These are phyloP conservation scores for Virgularia gustaviana DNA, from an alignment of 92 coral and sea anemone genomes.

Conservation along the genomic window DNA sequence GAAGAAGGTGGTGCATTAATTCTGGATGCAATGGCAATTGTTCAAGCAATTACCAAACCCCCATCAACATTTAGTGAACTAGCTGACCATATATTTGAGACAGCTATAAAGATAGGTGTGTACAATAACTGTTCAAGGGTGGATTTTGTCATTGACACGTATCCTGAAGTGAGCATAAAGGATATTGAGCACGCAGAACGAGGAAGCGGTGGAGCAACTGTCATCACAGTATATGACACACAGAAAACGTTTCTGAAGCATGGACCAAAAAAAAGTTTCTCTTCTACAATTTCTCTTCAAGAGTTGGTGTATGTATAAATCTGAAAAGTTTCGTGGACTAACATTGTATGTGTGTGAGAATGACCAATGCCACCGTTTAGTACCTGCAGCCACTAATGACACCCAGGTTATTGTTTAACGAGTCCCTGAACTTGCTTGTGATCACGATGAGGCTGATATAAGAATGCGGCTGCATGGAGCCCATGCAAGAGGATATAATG, in stretches of 20 bases:
- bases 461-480: constrained; percentile 16
- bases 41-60: constrained; percentile 4
- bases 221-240: constrained; percentile 2
- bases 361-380: constrained; percentile 4
- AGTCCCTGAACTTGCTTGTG: constrained; percentile 20
- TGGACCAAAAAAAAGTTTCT: constrained; percentile 5
- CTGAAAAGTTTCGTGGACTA: constrained; percentile 9
- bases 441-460: constrained; percentile 16
- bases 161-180: constrained; percentile 18
- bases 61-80: background rate
- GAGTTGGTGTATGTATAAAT: constrained; percentile 7
- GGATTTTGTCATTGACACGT: constrained; percentile 5
- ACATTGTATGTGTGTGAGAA: constrained; percentile 13
- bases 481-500: constrained; percentile 11
- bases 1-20: constrained; percentile 9
- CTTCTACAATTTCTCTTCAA: constrained; percentile 2
- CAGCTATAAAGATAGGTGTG: background rate
- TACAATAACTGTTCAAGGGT: constrained; percentile 1
- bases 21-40: constrained; percentile 11
- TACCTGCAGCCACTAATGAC: constrained; percentile 12
- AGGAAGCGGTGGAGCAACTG: constrained; percentile 5
- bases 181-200: background rate
- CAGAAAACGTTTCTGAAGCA: background rate
- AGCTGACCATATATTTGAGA: background rate
- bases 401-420: background rate